These are phyloP conservation scores for Diabrotica virgifera DNA, from an alignment of 1,140 invertebrate species.

Conservation along the genomic window DNA sequence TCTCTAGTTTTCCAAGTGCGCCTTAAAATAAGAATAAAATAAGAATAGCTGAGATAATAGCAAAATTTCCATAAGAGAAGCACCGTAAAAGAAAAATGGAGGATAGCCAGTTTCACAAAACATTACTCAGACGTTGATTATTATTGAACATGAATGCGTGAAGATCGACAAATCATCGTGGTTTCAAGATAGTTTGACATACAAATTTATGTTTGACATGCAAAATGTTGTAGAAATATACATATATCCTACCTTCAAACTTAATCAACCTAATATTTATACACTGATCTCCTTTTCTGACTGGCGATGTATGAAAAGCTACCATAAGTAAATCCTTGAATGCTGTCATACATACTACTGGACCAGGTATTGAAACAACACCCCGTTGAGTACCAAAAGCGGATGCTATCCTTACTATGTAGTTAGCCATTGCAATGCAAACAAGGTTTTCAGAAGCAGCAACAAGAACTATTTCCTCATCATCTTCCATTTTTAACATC, in stretches of 20 bases:
- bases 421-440: slow-evolving; percentile 70
- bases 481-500: slow-evolving; percentile 70
- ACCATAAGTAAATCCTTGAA: slow-evolving; percentile 69
- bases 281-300: slow-evolving; percentile 54
- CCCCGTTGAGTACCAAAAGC: slow-evolving; percentile 83
- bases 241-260: slow-evolving; percentile 4
- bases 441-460: slow-evolving; percentile 71
- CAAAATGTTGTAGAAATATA: no score
- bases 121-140: no score
- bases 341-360: slow-evolving; percentile 62
- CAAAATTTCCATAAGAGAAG: no score
- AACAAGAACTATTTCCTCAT: slow-evolving; percentile 73
- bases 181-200: no score
- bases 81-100: no score
- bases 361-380: slow-evolving; percentile 70
- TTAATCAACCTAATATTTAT: slow-evolving; percentile 51
- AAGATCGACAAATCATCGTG: no score
- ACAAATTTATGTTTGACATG: no score
- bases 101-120: no score
- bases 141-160: no score
- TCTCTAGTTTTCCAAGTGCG: no score
- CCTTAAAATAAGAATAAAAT: no score
- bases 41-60: no score
- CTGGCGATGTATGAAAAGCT: slow-evolving; percentile 67
- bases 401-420: slow-evolving; percentile 79